Conservation (phyloP, 2,888 invertebrate species). For the Meghimatium bilineatum region DNA sequence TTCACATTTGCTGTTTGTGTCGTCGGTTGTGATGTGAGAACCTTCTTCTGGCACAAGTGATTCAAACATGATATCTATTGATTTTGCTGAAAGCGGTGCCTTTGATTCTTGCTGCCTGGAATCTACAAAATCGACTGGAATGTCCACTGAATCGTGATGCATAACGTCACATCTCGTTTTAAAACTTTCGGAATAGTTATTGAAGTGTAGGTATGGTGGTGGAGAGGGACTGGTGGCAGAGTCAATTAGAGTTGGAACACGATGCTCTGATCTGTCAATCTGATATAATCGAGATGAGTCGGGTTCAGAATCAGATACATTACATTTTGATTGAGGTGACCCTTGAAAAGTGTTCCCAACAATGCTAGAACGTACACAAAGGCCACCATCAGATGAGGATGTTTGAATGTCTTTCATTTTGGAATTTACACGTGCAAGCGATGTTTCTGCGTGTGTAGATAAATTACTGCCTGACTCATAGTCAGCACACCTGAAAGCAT, state of each 20-base stretch:
- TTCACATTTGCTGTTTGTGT: not conserved
- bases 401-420: slow-evolving; percentile 12
- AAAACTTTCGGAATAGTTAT: not conserved
- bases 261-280: slow-evolving; percentile 4
- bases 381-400: not conserved
- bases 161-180: not conserved
- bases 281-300: not conserved
- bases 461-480: not conserved
- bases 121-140: slow-evolving; percentile 20
- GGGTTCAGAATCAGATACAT: not conserved
- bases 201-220: slow-evolving; percentile 25
- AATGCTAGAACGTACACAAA: not conserved
- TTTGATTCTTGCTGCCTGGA: not conserved
- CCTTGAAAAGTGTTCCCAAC: not conserved
- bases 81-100: not conserved
- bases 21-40: not conserved
- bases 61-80: not conserved
- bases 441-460: slow-evolving; percentile 9
- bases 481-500: not conserved
- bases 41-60: not conserved
- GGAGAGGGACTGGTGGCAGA: slow-evolving; percentile 52
- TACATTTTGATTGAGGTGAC: slow-evolving; percentile 1
- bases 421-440: not conserved
- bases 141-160: slow-evolving; percentile 1
- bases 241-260: slow-evolving; percentile 48